phyloP scores from a whole-genome alignment of 2,797 vertebrate species.

The Carcharodon carcharias region DNA sequence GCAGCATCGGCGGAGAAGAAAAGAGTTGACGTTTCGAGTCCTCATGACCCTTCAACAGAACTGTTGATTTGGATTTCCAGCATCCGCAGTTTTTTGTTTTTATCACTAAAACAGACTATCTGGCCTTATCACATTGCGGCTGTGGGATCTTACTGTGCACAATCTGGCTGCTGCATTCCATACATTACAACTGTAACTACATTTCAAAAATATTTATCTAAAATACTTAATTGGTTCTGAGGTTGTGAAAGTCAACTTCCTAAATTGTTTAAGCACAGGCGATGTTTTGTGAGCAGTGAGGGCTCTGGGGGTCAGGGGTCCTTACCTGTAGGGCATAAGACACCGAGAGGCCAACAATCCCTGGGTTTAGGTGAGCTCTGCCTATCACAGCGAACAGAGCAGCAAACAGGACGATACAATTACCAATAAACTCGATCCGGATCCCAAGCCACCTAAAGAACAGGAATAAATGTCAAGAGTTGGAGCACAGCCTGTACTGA shows the following conservation, averaged over 20 bases:
- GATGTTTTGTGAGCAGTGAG: neutral
- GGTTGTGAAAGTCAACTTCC: neutral
- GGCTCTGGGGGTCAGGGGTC: neutral
- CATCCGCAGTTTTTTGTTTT: no score
- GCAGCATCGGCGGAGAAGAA: no score
- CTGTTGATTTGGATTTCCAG: no score
- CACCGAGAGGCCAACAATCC: slow-evolving; percentile 85
- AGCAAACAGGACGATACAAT: slow-evolving; percentile 85
- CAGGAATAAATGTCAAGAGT: neutral
- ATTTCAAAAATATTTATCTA: no score
- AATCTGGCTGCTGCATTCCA: neutral
- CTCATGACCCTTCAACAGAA: no score
- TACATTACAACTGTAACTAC: no score
- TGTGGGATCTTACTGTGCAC: neutral
- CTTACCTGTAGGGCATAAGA: slow-evolving; percentile 87
- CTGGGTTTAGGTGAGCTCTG: slow-evolving; percentile 68
- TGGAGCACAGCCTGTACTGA: no score
- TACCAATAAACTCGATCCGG: slow-evolving; percentile 87
- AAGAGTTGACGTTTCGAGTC: no score
- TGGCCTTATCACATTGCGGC: neutral
- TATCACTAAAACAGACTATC: neutral
- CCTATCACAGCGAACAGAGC: slow-evolving; percentile 82
- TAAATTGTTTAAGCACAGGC: neutral
- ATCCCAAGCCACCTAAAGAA: slow-evolving; percentile 81
- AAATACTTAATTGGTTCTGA: neutral